Evolutionary conservation across 2,113 vertebrate genomes (phyloP).

Genomic region (Casuarius casuarius): DNA sequence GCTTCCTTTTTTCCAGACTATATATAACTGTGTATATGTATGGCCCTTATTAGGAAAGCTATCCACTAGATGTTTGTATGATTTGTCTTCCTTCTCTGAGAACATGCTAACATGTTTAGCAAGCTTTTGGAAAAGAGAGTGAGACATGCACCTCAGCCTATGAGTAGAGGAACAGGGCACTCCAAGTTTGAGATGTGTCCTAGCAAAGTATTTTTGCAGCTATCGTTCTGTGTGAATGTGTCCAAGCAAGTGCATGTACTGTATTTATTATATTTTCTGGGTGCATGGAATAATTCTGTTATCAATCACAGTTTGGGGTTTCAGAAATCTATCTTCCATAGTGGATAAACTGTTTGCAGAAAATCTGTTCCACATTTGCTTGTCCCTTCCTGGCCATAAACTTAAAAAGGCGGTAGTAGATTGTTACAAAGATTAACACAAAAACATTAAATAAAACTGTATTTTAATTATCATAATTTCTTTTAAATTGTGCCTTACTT

Average conservation of each 20-base stretch:
- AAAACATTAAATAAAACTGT: not conserved
- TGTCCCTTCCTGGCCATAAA: not conserved
- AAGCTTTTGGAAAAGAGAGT: not conserved
- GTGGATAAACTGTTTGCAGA: conserved; percentile 29
- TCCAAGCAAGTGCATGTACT: not conserved
- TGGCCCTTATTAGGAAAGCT: not conserved
- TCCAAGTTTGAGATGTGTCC: not conserved
- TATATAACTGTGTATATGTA: not conserved
- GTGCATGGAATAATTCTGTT: not conserved
- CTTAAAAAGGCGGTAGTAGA: not conserved
- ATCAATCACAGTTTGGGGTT: not conserved
- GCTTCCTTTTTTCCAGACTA: not conserved
- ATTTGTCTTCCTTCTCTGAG: not conserved
- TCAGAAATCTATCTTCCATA: not conserved
- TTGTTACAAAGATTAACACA: not conserved
- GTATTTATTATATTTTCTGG: not conserved
- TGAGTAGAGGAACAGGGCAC: not conserved
- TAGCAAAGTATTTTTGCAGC: not conserved
- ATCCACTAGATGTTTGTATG: not conserved
- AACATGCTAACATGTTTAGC: not conserved
- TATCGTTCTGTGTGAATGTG: not conserved
- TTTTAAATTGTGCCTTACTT: not conserved
- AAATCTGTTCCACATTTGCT: conserved; percentile 29
- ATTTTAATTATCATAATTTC: not conserved
- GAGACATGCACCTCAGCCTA: rapidly evolving